A percentile compares a stretch with the other conserved stretches of the same genome.
These are phyloP conservation scores for Euplexia lucipara DNA, from an alignment of 2,888 invertebrate genomes.

Conservation along the genomic window DNA sequence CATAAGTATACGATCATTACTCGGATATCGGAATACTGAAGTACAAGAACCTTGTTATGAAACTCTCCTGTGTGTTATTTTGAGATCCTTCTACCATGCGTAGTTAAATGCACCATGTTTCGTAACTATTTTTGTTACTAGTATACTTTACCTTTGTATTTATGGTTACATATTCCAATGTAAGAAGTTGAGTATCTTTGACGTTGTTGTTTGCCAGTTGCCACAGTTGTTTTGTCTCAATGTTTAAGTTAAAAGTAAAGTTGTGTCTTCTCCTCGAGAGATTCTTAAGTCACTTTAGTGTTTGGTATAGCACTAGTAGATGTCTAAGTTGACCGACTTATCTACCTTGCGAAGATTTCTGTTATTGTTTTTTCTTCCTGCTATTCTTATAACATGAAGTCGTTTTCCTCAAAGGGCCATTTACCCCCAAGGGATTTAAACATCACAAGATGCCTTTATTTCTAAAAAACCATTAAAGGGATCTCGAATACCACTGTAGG, in stretches of 20 bases:
- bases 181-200: neutral
- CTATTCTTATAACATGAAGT: constrained; percentile 73
- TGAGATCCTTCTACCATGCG: constrained; percentile 56
- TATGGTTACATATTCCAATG: constrained; percentile 13
- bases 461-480: constrained; percentile 67
- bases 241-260: constrained; percentile 23
- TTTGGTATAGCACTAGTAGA: neutral
- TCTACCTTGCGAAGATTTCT: constrained; percentile 4
- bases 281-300: constrained; percentile 19
- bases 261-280: constrained; percentile 6
- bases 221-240: constrained; percentile 18
- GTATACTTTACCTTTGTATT: neutral
- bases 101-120: constrained; percentile 57
- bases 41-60: constrained; percentile 61
- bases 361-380: constrained; percentile 38
- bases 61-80: constrained; percentile 61
- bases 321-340: neutral
- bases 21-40: constrained; percentile 45
- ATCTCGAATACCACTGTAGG: constrained; percentile 53
- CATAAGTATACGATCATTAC: constrained; percentile 48
- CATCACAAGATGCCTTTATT: constrained; percentile 70
- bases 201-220: neutral
- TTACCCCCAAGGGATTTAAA: constrained; percentile 75
- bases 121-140: constrained; percentile 26
- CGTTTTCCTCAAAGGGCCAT: constrained; percentile 79